Base-by-base conservation (phyloP, 2,113 vertebrate species). In the Dasyurus viverrinus region DNA sequence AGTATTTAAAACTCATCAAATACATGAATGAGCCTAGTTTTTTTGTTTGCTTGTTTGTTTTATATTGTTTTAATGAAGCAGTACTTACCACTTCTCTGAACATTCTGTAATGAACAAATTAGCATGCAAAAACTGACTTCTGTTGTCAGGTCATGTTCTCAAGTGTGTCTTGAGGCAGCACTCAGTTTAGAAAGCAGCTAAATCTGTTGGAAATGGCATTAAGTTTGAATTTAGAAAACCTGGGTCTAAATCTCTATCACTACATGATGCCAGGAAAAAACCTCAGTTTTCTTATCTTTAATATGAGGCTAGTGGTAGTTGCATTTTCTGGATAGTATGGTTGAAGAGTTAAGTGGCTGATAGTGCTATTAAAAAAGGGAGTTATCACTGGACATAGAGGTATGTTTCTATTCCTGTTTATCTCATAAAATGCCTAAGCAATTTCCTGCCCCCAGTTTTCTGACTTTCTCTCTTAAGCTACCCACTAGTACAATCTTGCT, bases 31-130 rank as follows among this genome's bases (percentile, higher is more conserved):
- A 94, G 25, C 1, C 42, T 90, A 25, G 52, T 90, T 30, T 10
- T 42, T 53, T 23, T 90, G 91, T 54, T 54, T 52, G 50, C 50
- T 54, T 54, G 54, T 54, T 54, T 55, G 9, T 91, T 95, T 90
- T 96, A 92, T 93, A 95, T 96, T 90, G 46, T 12, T 47, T 94
- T 91, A 94, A 91, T 95, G 92, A 89, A 94, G 94, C 46, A 84
- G 9, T 91, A 50, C 92, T 9, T 95, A 11, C 92, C 9, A 55
- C 60, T 25, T 90, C 46, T 91, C 53, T 95, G 89, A 89, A 92
- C 94, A 94, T 93, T 93, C 47, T 60, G 2, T 50, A 90, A 91
- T 93, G 57, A 91, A 26, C 60, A 95, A 93, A 93, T 92, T 76
- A 92, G 46, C 94, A 9, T 89, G 10, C 55, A 96, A 92, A 76